Evolutionary conservation across 2,797 vertebrate genomes (phyloP).

Genomic region (Cynodonichthys magdalenae): DNA sequence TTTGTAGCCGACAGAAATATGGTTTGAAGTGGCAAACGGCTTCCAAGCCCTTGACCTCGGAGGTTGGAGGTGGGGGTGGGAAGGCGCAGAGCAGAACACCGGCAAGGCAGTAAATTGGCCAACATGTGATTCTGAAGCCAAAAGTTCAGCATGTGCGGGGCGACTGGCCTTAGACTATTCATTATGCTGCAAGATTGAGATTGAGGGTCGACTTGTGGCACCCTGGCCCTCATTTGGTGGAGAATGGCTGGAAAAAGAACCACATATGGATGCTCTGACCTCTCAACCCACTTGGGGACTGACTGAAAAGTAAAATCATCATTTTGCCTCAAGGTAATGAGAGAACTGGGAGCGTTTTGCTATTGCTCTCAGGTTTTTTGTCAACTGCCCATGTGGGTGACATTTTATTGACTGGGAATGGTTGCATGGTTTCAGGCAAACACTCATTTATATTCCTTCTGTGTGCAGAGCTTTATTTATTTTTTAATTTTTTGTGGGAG

Average conservation of each 20-base stretch:
- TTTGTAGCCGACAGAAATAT: constrained; percentile 62
- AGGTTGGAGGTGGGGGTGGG: neutral
- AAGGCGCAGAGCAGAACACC: constrained; percentile 5
- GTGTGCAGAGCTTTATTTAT: constrained; percentile 42
- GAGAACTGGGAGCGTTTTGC: constrained; percentile 39
- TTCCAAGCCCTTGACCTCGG: constrained; percentile 64
- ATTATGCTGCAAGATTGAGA: constrained; percentile 57
- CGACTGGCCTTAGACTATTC: constrained; percentile 49
- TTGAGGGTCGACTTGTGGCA: constrained; percentile 58
- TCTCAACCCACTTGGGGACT: constrained; percentile 51
- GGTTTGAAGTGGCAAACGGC: constrained; percentile 57
- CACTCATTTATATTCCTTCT: constrained; percentile 59
- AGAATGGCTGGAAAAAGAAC: constrained; percentile 39
- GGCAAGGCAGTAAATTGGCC: constrained; percentile 59
- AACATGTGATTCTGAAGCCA: constrained; percentile 52
- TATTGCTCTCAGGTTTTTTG: constrained; percentile 38
- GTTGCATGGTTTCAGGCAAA: constrained; percentile 41
- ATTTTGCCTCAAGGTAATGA: constrained; percentile 54
- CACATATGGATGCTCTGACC: constrained; percentile 64
- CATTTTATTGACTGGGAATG: constrained; percentile 60
- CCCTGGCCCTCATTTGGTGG: constrained; percentile 48
- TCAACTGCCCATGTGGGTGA: constrained; percentile 58
- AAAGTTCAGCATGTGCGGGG: constrained; percentile 63
- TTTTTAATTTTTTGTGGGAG: constrained; percentile 13
- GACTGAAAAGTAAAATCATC: constrained; percentile 45